phyloP scores from a whole-genome alignment of 2,797 vertebrate genomes.

The Eptatretus atami region DNA sequence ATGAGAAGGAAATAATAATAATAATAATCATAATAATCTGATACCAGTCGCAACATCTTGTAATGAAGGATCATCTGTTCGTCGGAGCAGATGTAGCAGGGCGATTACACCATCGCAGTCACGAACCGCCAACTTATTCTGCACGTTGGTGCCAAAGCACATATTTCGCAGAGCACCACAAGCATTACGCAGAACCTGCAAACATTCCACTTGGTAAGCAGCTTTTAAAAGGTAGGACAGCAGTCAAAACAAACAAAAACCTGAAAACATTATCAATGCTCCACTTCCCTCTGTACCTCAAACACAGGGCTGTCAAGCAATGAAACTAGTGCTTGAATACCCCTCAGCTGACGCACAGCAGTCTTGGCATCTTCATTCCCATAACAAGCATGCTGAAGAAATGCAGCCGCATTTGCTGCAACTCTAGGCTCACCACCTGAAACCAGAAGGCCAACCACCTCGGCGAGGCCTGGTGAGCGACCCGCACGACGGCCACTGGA shows the following conservation, averaged over 20 bases:
- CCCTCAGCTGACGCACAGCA: slow-evolving; percentile 13
- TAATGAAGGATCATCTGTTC: background rate
- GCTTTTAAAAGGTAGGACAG: no score
- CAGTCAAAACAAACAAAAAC: no score
- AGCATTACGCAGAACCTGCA: slow-evolving; percentile 45
- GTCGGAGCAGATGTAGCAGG: slow-evolving; percentile 36
- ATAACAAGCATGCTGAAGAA: slow-evolving; percentile 70
- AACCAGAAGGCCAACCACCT: background rate
- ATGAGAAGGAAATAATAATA: no score
- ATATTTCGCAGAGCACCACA: slow-evolving; percentile 91
- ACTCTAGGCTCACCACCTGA: slow-evolving; percentile 16
- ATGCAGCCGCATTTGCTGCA: slow-evolving; percentile 65
- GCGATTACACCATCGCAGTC: slow-evolving; percentile 76
- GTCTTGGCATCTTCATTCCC: slow-evolving; percentile 72
- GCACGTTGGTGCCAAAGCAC: slow-evolving; percentile 54
- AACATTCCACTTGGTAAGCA: background rate
- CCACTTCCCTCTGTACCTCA: background rate
- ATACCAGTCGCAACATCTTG: background rate
- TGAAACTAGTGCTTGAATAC: slow-evolving; percentile 26
- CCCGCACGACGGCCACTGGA: no score
- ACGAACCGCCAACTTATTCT: slow-evolving; percentile 90
- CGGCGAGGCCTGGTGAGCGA: background rate
- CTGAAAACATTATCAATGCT: no score
- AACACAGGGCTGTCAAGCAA: slow-evolving; percentile 11
- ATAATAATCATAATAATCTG: no score